A percentile compares a stretch with the other conserved stretches of the same genome.
phyloP scores from a whole-genome alignment of 1,140 invertebrate genomes.

The Leptinotarsa undecemlineata region DNA sequence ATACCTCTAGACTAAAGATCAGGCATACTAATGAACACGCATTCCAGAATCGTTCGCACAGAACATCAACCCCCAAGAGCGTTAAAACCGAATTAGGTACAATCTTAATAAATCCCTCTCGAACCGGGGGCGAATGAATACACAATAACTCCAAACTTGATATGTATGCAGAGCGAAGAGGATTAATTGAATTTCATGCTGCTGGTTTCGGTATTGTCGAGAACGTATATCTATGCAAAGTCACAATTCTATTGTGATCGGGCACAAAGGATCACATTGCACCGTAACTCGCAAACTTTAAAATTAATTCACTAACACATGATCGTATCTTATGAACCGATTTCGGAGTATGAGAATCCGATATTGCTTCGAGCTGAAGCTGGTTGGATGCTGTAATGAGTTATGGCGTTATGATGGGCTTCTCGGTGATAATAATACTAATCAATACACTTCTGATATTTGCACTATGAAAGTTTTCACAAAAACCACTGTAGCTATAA shows the following conservation, averaged over 20 bases:
- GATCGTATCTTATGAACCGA: slow-evolving; percentile 4
- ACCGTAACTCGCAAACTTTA: slow-evolving; percentile 39
- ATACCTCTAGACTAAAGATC: too few relatives aligned
- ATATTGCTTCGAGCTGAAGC: neutral
- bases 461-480: too few relatives aligned
- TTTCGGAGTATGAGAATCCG: neutral
- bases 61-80: neutral
- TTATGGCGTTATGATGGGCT: too few relatives aligned
- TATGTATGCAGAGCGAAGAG: slow-evolving; percentile 40
- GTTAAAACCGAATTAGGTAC: slow-evolving; percentile 25
- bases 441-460: too few relatives aligned
- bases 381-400: neutral
- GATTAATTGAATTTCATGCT: slow-evolving; percentile 45
- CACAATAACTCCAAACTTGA: slow-evolving; percentile 45
- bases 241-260: slow-evolving; percentile 44
- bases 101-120: slow-evolving; percentile 37
- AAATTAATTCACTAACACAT: slow-evolving; percentile 38
- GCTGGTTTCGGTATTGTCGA: slow-evolving; percentile 39
- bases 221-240: slow-evolving; percentile 44
- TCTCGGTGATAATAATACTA: too few relatives aligned
- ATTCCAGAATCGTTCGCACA: too few relatives aligned
- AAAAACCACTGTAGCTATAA: too few relatives aligned
- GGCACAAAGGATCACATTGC: slow-evolving; percentile 29
- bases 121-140: slow-evolving; percentile 37
- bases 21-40: too few relatives aligned